Percentiles rank a stretch among this genome's conserved stretches.
phyloP scores from a whole-genome alignment of 1,140 invertebrate genomes.

The Zophobas morio region DNA sequence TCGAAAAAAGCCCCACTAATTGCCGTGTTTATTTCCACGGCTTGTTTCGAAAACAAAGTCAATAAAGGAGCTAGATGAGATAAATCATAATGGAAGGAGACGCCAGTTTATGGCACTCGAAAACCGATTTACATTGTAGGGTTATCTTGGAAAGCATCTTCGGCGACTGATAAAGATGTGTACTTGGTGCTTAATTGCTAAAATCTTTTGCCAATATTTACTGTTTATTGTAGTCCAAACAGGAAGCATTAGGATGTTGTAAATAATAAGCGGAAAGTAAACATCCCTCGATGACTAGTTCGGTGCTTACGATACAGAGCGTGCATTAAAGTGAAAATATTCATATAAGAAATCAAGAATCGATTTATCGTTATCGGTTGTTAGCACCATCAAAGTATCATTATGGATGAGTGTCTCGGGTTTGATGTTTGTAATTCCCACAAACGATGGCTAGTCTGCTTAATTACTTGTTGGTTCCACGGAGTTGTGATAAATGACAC shows the following conservation, averaged over 20 bases:
- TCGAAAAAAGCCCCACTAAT: slow-evolving; percentile 25
- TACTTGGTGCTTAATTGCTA: slow-evolving; percentile 24
- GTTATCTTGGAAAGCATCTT: slow-evolving; percentile 37
- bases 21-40: slow-evolving; percentile 39
- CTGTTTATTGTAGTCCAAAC: slow-evolving; percentile 20
- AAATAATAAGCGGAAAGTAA: slow-evolving; percentile 26
- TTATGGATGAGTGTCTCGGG: background rate
- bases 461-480: too few species aligned
- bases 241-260: slow-evolving; percentile 22
- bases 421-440: too few species aligned
- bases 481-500: too few species aligned
- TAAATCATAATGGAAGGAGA: slow-evolving; percentile 37
- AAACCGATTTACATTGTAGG: slow-evolving; percentile 37
- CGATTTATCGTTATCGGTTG: background rate
- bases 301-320: background rate
- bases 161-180: slow-evolving; percentile 16
- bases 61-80: slow-evolving; percentile 35
- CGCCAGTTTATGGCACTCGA: slow-evolving; percentile 35
- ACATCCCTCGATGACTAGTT: slow-evolving; percentile 17
- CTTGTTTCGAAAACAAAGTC: slow-evolving; percentile 39
- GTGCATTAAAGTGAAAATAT: slow-evolving; percentile 17
- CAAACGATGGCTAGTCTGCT: too few species aligned
- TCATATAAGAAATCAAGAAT: background rate
- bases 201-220: slow-evolving; percentile 37
- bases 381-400: background rate